phyloP scores from a whole-genome alignment of 1,140 invertebrate genomes.

The Trachymyrmex cornetzi region DNA sequence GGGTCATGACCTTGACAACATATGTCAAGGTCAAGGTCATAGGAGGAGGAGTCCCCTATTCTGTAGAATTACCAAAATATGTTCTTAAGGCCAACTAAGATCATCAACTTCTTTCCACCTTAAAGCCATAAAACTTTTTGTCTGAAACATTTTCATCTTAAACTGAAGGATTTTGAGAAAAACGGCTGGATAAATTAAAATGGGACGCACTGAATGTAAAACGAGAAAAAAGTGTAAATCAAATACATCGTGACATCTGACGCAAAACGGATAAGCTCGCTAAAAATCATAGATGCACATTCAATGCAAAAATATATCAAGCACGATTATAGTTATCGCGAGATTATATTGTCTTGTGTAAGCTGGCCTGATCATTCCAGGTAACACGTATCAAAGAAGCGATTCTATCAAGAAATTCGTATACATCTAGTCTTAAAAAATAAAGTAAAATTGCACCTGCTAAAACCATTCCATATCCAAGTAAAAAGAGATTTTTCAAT shows the following conservation, averaged over 20 bases:
- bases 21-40: no score
- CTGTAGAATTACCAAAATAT: no score
- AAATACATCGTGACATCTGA: constrained; percentile 69
- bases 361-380: constrained; percentile 67
- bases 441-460: constrained; percentile 34
- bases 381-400: constrained; percentile 63
- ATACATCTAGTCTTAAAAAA: constrained; percentile 35
- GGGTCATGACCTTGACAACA: no score
- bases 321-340: constrained; percentile 72
- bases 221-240: constrained; percentile 62
- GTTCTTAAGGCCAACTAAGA: no score
- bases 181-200: no score
- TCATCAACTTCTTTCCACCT: no score
- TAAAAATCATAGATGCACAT: constrained; percentile 74
- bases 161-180: no score
- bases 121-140: no score
- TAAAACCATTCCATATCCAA: not conserved
- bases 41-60: no score
- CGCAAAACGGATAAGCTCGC: constrained; percentile 75
- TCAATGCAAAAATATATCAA: constrained; percentile 75
- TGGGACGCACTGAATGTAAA: not conserved
- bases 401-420: constrained; percentile 22
- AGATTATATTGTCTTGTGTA: constrained; percentile 67
- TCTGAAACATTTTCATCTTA: no score
- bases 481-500: not conserved